These are phyloP conservation scores for Bombus huntii DNA, from an alignment of 1,140 invertebrate species.

Conservation along the genomic window DNA sequence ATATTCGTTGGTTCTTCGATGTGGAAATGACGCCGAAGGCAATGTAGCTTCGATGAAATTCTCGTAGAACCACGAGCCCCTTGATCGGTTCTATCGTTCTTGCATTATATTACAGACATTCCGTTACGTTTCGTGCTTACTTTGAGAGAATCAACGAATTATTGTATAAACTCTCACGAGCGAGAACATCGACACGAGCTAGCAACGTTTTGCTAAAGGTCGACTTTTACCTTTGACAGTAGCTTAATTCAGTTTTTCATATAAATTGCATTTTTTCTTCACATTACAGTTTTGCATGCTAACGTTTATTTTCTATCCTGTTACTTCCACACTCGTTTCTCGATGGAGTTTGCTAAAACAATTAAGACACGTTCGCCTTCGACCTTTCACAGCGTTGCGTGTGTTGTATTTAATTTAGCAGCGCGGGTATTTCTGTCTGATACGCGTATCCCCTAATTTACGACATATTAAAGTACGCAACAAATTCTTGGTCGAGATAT, in stretches of 20 bases:
- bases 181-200: background rate
- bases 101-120: background rate
- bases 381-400: background rate
- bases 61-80: background rate
- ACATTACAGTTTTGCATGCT: background rate
- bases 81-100: background rate
- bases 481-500: slow-evolving; percentile 5
- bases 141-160: background rate
- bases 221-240: background rate
- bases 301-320: background rate
- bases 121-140: background rate
- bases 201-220: background rate
- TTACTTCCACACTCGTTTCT: background rate
- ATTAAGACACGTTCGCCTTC: slow-evolving; percentile 25
- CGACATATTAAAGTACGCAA: background rate
- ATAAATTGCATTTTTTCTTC: background rate
- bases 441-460: slow-evolving; percentile 4
- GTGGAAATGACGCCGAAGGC: background rate
- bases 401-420: slow-evolving; percentile 11
- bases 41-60: background rate
- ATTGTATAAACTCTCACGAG: background rate
- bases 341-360: slow-evolving; percentile 9
- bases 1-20: background rate
- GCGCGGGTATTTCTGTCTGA: background rate
- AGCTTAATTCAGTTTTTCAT: background rate